Evolutionary conservation across 1,140 invertebrate genomes (phyloP), one percentile per base, ranked within the genome.

Genomic region (Neomicropteryx cornuta): DNA sequence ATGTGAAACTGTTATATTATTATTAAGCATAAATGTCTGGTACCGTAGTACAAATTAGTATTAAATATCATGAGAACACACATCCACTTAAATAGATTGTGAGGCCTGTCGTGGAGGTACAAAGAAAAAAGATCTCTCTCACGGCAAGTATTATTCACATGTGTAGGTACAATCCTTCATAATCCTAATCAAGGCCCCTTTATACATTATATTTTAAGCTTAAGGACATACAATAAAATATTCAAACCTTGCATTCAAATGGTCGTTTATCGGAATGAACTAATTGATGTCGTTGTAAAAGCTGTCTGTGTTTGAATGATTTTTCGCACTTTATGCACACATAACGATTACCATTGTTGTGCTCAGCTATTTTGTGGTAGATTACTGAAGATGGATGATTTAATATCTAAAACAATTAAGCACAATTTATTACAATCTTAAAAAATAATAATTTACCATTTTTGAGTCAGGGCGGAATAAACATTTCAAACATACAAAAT

Each of bases 281-380:
- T 11, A 81, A 51, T 52, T 83, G 79, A 59, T 82, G 79, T 5
- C 77, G 56, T 49, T 77, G 72, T 31, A 83, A 52, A 21, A 82
- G 54, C 47, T 80, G 77, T 31, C 75, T 76, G 51, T 83, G 80
- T 43, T 80, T 79, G 52, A 84, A 84, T 45, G 58, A 64, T 48
- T 79, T 81, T 13, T 72, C 69, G 58, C 81, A 84, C 50, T 77
- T 77, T 43, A 71, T 75, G 52, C 80, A 84, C 6, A 79, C 73
- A 59, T 76, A 83, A 39, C 70, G 62, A 34, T 72, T 62, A 2
- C 71, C 71, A 43, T 74, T 68, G 41, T 73, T 76, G 48, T 83
- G 81, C 48, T 76, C 76, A 0, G 79, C 68, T 52, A 80, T 73
- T 51, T 77, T 77, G 54, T 83, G 81, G 56, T 83, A 83, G 16